Evolutionary conservation across 2,888 invertebrate genomes (phyloP), one percentile per base, ranked within the genome.

Genomic region (Nematopogon swammerdamellus): DNA sequence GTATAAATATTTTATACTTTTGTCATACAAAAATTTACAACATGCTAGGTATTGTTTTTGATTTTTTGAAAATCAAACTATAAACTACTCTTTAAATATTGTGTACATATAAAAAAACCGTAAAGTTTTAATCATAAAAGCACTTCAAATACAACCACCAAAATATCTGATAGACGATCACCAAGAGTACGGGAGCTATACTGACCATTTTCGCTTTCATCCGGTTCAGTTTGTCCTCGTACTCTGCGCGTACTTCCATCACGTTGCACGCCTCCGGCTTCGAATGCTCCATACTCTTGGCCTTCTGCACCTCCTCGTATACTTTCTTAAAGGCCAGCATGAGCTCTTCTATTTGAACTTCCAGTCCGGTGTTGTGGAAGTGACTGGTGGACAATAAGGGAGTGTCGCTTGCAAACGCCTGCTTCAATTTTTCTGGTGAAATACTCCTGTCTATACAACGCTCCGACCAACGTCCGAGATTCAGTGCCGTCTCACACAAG

Each of bases 131-230:
- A 19, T 17, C 44, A 44, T 17, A 1, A 44, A 20, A 45, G 18
- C 19, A 25, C 25, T n/a, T 45, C 16, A 46, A 17, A 47, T 29
- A 18, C 16, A 19, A 19, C 76, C 76, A 79, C 80, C 80, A 80
- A 65, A 73, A 66, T 52, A 76, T 59, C 63, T 80, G 80, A 64
- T 79, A 80, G 51, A 70, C 61, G 59, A 80, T 63, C 63, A 80
- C 67, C 63, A 80, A 68, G 54, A 69, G 65, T 68, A 76, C 50
- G 55, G 80, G 77, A 60, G 68, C 59, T 54, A 72, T 72, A 82
- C 85, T 84, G 79, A 91, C 90, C 89, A 91, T 90, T 83, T 88
- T 88, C 48, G 84, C 81, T 65, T 91, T 92, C 84, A 91, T 87
- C 67, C 87, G 83, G 60, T 87, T 88, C 60, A 92, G 70, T 70